Conservation (phyloP, 2,888 invertebrate genomes). For the Agrochola litura region DNA sequence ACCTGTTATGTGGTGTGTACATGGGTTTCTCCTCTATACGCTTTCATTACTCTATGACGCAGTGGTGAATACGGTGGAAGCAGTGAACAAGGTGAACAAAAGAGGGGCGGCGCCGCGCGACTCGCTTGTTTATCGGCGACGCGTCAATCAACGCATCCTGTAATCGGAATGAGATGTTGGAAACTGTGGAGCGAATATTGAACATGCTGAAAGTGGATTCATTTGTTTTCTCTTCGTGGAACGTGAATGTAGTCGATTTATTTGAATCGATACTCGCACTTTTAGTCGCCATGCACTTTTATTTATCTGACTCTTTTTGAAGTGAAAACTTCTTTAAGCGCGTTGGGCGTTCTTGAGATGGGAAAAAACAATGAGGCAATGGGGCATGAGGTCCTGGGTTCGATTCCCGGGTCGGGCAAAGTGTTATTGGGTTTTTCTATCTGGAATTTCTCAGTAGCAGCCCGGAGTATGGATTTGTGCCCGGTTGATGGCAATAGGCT, state of each 20-base stretch:
- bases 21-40: conserved; percentile 6
- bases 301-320: no score
- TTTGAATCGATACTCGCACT: neutral
- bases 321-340: no score
- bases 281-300: no score
- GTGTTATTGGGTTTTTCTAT: no score
- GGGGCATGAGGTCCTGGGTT: no score
- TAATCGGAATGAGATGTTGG: conserved; percentile 54
- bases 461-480: no score
- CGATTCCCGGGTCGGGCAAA: no score
- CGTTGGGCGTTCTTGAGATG: no score
- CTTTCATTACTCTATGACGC: conserved; percentile 22
- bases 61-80: conserved; percentile 40
- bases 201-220: conserved; percentile 34
- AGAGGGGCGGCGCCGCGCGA: conserved; percentile 75
- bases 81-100: conserved; percentile 60
- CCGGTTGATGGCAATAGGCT: no score
- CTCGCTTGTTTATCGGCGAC: conserved; percentile 78
- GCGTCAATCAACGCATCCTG: conserved; percentile 80
- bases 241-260: neutral
- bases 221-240: conserved; percentile 15
- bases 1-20: neutral
- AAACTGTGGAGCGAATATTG: conserved; percentile 34
- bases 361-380: no score
- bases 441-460: no score